Conservation (phyloP, 1,140 invertebrate genomes). For the Druon quercuslanigerum region DNA sequence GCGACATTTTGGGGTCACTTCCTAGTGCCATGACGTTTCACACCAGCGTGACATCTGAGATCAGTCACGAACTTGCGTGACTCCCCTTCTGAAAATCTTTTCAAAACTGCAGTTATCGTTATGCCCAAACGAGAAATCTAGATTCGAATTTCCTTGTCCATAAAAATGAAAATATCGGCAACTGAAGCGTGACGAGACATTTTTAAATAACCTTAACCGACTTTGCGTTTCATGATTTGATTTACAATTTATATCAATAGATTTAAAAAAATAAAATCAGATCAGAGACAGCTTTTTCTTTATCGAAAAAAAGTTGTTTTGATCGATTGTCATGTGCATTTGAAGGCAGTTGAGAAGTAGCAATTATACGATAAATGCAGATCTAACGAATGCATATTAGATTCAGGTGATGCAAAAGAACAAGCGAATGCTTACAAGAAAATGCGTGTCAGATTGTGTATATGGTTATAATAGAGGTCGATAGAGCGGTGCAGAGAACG, state of each 20-base stretch:
- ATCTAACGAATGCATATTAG: slow-evolving; percentile 13
- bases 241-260: too few relatives aligned
- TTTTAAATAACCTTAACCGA: not conserved
- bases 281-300: not conserved
- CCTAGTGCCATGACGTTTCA: slow-evolving; percentile 43
- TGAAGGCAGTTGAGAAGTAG: slow-evolving; percentile 5
- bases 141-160: not conserved
- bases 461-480: slow-evolving; percentile 20
- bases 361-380: slow-evolving; percentile 3
- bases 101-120: slow-evolving; percentile 18
- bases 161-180: not conserved
- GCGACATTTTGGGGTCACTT: slow-evolving; percentile 45
- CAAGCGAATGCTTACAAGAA: slow-evolving; percentile 1
- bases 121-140: not conserved
- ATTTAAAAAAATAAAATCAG: not conserved
- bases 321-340: not conserved
- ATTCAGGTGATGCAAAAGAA: slow-evolving; percentile 13
- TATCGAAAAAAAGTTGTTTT: not conserved
- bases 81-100: slow-evolving; percentile 38
- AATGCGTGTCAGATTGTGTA: slow-evolving; percentile 24
- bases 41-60: slow-evolving; percentile 42
- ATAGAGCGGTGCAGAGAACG: slow-evolving; percentile 4
- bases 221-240: too few relatives aligned
- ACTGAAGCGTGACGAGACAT: not conserved
- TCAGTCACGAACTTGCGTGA: slow-evolving; percentile 45